Evolutionary conservation across 35 echinoderm and acorn worm genomes (phyloP).

Genomic region (Ophioderma brevispina): DNA sequence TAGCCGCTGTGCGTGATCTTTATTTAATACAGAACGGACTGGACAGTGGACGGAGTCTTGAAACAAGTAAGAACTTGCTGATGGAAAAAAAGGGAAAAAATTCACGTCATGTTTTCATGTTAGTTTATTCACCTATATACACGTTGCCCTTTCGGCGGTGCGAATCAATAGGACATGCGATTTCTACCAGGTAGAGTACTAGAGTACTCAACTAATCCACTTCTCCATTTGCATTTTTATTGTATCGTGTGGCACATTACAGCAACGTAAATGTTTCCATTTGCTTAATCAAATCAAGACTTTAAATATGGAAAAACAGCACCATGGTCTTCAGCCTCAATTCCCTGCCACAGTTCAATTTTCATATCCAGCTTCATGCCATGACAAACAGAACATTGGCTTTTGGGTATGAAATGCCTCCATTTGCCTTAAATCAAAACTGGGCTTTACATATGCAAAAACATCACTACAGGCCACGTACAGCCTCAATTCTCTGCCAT

Average conservation of each 20-base stretch:
- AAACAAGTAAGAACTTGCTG: slow-evolving; percentile 6
- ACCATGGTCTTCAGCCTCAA: background rate
- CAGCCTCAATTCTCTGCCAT: background rate
- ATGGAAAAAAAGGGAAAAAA: background rate
- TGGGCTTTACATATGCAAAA: background rate
- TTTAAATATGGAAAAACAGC: background rate
- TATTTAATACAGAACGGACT: background rate
- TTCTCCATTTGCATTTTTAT: background rate
- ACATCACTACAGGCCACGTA: background rate
- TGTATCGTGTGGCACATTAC: slow-evolving; percentile 7
- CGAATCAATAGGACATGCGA: background rate
- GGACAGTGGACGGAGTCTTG: background rate
- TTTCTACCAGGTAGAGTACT: background rate
- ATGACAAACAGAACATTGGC: background rate
- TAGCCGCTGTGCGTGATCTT: background rate
- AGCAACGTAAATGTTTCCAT: background rate
- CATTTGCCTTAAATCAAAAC: background rate
- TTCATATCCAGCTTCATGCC: background rate
- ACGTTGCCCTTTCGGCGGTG: background rate
- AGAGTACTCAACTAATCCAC: background rate
- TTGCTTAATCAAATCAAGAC: background rate
- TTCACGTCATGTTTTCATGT: background rate
- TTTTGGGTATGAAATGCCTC: background rate
- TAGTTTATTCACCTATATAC: background rate
- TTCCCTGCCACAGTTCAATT: background rate